Base-by-base conservation (phyloP, 2,797 vertebrate species). In the Hemibagrus guttatus region DNA sequence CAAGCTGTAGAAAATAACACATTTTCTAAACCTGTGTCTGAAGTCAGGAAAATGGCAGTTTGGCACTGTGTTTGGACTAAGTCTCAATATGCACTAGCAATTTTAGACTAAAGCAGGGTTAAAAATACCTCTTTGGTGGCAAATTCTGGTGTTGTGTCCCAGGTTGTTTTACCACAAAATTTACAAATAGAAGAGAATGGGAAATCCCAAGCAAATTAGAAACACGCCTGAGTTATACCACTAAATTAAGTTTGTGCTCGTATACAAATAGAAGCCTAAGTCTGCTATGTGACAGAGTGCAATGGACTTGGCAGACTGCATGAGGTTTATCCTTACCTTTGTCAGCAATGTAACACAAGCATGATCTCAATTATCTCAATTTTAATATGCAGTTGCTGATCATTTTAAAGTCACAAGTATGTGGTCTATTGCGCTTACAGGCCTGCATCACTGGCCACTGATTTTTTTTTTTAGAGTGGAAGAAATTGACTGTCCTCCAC, bases 1-100 rank as follows among this genome's bases (percentile, higher is more conserved):
- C 14, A 61, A 46, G 35, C 78, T 80, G 23, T 14, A 46, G 35
- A 12, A 80, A 61, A n/a, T 42, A 35, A 80, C 78, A 80, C 12
- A 61, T 42, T 23, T 26, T 80, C 42, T 42, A 42, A 80, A 59
- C 12, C 21, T 59, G 76, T 59, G 56, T 80, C 26, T 80, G 31
- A 61, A 78, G 54, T 59, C 19, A 58, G 28, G 39, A 58, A 79
- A 79, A 79, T 59, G 31, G 2, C 54, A 35, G 19, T 31, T 58
- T 61, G 78, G 7, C 13, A n/a, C 12, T 63, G 39, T 81, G 23
- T 64, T 81, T 81, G 79, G n/a, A 49, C 26, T 81, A 46, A 81
- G 59, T 49, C 79, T 64, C 35, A 64, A 12, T 81, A 81, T 64
- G 79, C 59, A 81, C 79, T 49, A 81, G 42, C 26, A 64, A n/a